These are phyloP conservation scores for Gobio gobio DNA, from an alignment of 2,113 vertebrate genomes.

Conservation along the genomic window DNA sequence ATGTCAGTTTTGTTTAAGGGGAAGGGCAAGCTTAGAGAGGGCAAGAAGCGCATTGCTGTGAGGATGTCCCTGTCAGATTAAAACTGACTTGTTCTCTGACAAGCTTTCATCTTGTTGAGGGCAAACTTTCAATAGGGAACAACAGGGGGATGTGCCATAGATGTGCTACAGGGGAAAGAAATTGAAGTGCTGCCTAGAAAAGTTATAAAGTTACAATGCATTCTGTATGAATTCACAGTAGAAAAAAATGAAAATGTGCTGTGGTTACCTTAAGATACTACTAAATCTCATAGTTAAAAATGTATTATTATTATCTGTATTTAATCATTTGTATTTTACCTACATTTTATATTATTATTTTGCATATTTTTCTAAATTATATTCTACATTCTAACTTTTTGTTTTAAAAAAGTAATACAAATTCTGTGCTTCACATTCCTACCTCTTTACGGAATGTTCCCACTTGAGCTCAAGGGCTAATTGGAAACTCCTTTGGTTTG, in stretches of 20 bases:
- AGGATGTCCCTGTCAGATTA: constrained; percentile 45
- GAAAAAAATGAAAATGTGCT: background rate
- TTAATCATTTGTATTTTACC: background rate
- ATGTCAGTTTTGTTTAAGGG: constrained; percentile 39
- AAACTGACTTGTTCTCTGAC: constrained; percentile 24
- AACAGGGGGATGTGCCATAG: constrained; percentile 2
- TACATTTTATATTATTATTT: background rate
- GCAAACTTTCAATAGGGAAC: constrained; percentile 13
- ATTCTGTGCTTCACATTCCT: background rate
- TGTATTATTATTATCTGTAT: background rate
- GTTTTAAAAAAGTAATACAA: too few species aligned
- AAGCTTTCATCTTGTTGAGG: constrained; percentile 23
- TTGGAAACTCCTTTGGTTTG: constrained; percentile 7
- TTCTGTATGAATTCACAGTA: background rate
- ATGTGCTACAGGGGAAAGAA: background rate
- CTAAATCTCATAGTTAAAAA: background rate
- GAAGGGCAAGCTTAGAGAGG: constrained; percentile 26
- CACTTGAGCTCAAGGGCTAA: constrained; percentile 5
- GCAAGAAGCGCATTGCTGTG: constrained; percentile 3
- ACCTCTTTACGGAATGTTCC: background rate
- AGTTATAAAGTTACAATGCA: background rate
- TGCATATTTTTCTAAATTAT: background rate
- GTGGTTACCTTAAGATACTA: background rate
- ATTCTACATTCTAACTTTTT: background rate
- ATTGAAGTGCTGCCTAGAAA: background rate